A percentile compares a stretch with the other conserved stretches of the same genome.
Conservation (phyloP, 1,140 invertebrate species). For the Conus ventricosus region DNA sequence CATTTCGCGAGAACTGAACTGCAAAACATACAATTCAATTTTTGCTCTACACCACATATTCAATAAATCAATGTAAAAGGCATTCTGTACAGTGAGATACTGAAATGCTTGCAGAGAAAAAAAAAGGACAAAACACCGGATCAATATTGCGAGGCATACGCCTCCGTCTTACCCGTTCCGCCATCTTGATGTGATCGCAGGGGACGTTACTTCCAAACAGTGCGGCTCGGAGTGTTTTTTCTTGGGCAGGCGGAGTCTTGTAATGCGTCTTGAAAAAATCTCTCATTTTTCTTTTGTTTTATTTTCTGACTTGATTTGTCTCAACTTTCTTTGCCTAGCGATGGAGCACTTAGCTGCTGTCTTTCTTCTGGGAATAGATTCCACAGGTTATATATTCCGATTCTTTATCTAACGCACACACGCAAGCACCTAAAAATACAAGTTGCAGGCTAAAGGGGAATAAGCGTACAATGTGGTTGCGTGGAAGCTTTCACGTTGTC, state of each 20-base stretch:
- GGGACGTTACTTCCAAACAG: not conserved
- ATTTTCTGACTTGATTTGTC: not conserved
- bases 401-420: no score
- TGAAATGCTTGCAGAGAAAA: no score
- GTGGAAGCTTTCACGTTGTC: no score
- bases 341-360: not conserved
- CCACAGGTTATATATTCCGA: no score
- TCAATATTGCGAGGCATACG: conserved; percentile 8
- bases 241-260: not conserved
- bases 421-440: no score
- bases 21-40: no score
- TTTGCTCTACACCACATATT: no score
- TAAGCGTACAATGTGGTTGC: no score
- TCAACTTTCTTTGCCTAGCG: not conserved
- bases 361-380: not conserved
- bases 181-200: not conserved
- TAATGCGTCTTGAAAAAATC: not conserved
- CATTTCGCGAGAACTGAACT: no score
- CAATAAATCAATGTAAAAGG: no score
- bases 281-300: not conserved
- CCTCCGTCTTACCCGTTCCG: conserved; percentile 18
- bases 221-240: not conserved
- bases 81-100: no score
- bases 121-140: not conserved
- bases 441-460: no score